Evolutionary conservation across 2,113 vertebrate genomes (phyloP).

Genomic region (Galemys pyrenaicus): DNA sequence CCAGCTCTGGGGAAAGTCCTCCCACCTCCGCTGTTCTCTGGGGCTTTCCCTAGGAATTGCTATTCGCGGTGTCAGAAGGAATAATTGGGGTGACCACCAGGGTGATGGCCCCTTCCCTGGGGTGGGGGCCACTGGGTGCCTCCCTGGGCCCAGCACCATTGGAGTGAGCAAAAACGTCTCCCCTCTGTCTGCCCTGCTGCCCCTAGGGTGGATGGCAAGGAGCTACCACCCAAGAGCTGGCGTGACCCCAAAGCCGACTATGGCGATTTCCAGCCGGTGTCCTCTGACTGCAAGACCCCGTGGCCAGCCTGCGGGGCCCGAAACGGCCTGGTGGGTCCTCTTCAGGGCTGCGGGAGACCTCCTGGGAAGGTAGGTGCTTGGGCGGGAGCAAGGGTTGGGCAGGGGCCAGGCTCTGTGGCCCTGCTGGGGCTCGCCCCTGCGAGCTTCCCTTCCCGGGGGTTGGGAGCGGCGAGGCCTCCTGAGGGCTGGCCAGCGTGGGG

Average conservation of each 20-base stretch:
- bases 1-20: not conserved
- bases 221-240: slow-evolving; percentile 85
- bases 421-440: too few species aligned
- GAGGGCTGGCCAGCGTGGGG: too few species aligned
- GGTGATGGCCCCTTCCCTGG: not conserved
- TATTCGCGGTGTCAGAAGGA: not conserved
- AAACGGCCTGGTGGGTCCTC: slow-evolving; percentile 89
- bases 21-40: not conserved
- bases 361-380: slow-evolving; percentile 81
- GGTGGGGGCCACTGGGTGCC: not conserved
- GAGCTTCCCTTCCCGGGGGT: not conserved
- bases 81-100: not conserved
- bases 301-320: slow-evolving; percentile 90
- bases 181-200: not conserved
- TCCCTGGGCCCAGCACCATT: not conserved
- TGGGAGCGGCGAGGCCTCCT: not conserved
- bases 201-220: slow-evolving; percentile 95
- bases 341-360: slow-evolving; percentile 85
- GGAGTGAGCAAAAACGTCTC: not conserved
- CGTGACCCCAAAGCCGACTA: slow-evolving; percentile 87
- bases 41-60: not conserved
- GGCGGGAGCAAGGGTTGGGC: too few species aligned
- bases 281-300: slow-evolving; percentile 91
- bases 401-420: not conserved
- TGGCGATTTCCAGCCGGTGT: slow-evolving; percentile 81